Evolutionary conservation across 2,888 invertebrate species (phyloP).

Genomic region (Euclidia mi): DNA sequence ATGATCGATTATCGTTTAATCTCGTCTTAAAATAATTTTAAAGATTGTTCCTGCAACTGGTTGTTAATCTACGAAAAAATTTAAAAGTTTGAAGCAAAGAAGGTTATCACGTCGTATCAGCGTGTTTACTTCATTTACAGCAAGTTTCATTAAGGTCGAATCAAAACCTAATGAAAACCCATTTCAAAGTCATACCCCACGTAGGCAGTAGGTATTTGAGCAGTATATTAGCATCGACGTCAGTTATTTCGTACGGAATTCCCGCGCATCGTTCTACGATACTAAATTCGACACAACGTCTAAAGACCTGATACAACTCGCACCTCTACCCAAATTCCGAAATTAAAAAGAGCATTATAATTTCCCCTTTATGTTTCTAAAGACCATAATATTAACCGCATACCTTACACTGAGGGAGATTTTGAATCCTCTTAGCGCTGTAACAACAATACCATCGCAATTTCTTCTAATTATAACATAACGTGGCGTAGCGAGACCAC

Average conservation of each 20-base stretch:
- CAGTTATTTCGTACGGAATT: slow-evolving; percentile 17
- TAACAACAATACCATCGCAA: slow-evolving; percentile 40
- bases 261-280: neutral
- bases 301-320: slow-evolving; percentile 10
- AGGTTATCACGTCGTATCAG: no score
- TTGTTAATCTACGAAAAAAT: no score
- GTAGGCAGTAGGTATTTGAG: slow-evolving; percentile 5
- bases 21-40: no score
- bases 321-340: slow-evolving; percentile 22
- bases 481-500: slow-evolving; percentile 47
- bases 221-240: slow-evolving; percentile 12
- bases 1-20: no score
- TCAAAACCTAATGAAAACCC: no score
- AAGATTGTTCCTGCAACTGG: no score
- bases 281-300: slow-evolving; percentile 6
- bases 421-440: slow-evolving; percentile 56
- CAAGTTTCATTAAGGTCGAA: no score
- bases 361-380: slow-evolving; percentile 19
- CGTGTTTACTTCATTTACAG: no score
- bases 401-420: slow-evolving; percentile 30
- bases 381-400: slow-evolving; percentile 44
- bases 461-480: slow-evolving; percentile 58
- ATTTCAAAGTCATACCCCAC: no score
- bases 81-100: no score
- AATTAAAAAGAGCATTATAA: slow-evolving; percentile 29